A percentile compares a stretch with the other conserved stretches of the same genome.
phyloP scores from a whole-genome alignment of 2,113 vertebrate genomes.

The Grantiella picta region DNA sequence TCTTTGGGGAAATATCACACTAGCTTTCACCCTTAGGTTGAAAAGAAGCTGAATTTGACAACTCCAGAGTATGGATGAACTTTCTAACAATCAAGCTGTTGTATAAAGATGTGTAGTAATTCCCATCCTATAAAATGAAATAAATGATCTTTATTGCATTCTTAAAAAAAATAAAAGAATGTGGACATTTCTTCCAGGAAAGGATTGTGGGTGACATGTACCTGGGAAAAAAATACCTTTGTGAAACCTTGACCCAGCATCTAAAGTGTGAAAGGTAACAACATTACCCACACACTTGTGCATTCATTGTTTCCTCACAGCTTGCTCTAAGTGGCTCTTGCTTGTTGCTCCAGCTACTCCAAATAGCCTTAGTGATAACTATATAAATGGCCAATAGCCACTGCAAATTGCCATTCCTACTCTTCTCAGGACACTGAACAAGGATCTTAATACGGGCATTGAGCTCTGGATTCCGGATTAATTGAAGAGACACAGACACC shows the following conservation, averaged over 20 bases:
- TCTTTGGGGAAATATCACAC: not conserved
- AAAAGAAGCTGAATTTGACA: not conserved
- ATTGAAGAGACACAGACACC: not conserved
- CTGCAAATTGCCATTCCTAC: not conserved
- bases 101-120: not conserved
- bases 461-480: not conserved
- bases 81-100: not conserved
- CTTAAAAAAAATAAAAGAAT: not conserved
- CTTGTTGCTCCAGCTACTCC: not conserved
- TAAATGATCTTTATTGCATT: not conserved
- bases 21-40: not conserved
- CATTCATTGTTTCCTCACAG: not conserved
- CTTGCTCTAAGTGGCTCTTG: not conserved
- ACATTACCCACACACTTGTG: fast-evolving
- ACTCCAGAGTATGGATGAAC: not conserved
- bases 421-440: not conserved
- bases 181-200: not conserved
- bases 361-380: not conserved
- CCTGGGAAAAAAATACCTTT: not conserved
- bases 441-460: not conserved
- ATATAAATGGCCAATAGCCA: not conserved
- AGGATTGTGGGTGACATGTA: not conserved
- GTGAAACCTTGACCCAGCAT: not conserved
- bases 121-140: not conserved
- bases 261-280: not conserved